A percentile compares a stretch with the other conserved stretches of the same genome.
phyloP scores from a whole-genome alignment of 2,113 vertebrate species.

The Salvelinus sp. region DNA sequence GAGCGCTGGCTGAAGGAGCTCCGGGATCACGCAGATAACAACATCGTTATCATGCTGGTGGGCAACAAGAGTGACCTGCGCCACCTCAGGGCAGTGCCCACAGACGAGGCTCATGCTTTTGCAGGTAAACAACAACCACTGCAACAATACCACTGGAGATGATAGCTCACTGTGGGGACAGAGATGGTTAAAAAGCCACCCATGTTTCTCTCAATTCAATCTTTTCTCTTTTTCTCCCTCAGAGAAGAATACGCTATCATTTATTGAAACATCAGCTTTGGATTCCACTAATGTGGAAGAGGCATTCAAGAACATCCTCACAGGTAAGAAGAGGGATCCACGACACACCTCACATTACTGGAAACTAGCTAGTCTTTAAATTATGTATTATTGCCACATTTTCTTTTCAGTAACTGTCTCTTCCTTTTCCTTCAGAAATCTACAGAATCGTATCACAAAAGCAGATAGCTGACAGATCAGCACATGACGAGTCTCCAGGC shows the following conservation, averaged over 20 bases:
- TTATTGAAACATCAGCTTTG: slow-evolving; percentile 96
- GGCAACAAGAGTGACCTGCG: slow-evolving; percentile 93
- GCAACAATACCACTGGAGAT: background rate
- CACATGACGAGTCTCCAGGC: slow-evolving; percentile 93
- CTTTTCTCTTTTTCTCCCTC: slow-evolving; percentile 41
- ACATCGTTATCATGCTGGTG: slow-evolving; percentile 93
- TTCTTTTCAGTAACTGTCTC: background rate
- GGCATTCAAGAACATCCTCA: slow-evolving; percentile 96
- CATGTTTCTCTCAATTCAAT: fast-evolving
- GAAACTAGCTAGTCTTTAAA: background rate
- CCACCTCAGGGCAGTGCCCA: slow-evolving; percentile 88
- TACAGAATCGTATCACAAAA: slow-evolving; percentile 97
- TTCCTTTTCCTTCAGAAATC: slow-evolving; percentile 80
- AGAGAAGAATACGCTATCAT: slow-evolving; percentile 97
- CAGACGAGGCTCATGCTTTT: slow-evolving; percentile 87
- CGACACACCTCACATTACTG: slow-evolving; percentile 69
- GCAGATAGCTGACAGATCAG: slow-evolving; percentile 92
- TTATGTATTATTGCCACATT: background rate
- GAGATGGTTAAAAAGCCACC: background rate
- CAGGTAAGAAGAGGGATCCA: slow-evolving; percentile 73
- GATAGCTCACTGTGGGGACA: background rate
- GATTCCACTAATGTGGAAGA: slow-evolving; percentile 98
- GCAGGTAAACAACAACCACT: slow-evolving; percentile 72
- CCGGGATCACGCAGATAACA: slow-evolving; percentile 89
- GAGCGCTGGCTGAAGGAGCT: slow-evolving; percentile 94